Evolutionary conservation across 2,797 vertebrate genomes (phyloP).

Genomic region (Clarias platycephalus): DNA sequence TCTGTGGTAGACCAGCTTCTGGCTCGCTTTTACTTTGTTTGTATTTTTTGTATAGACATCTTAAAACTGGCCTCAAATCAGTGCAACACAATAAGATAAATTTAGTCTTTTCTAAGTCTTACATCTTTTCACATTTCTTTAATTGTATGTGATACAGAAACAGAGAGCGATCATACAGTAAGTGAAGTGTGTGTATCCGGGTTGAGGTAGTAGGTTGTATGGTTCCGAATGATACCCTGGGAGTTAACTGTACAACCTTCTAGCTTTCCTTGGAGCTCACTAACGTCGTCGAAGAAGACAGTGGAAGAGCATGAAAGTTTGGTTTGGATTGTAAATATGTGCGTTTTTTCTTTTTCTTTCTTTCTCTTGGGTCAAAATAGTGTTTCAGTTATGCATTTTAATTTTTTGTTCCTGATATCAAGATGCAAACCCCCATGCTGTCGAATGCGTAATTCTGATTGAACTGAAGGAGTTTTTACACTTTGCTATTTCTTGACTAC

Average conservation of each 20-base stretch:
- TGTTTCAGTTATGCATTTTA: not conserved
- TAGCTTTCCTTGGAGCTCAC: slow-evolving; percentile 99
- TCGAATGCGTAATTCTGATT: not conserved
- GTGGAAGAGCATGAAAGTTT: not conserved
- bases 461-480: not conserved
- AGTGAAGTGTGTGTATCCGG: slow-evolving; percentile 95
- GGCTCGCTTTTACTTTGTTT: not conserved
- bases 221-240: slow-evolving; percentile 99
- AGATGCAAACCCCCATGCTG: not conserved
- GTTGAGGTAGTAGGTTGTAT: slow-evolving; percentile 99
- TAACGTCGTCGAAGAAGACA: slow-evolving; percentile 81
- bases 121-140: not conserved
- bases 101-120: not conserved
- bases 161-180: not conserved
- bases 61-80: not conserved
- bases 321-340: not conserved
- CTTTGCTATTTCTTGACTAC: not conserved
- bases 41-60: not conserved
- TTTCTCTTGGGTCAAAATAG: not conserved
- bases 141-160: not conserved
- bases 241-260: slow-evolving; percentile 99
- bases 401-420: not conserved
- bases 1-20: slow-evolving; percentile 76
- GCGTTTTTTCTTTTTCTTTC: not conserved
- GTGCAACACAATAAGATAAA: not conserved